A percentile compares a stretch with the other conserved stretches of the same genome.
phyloP scores from a whole-genome alignment of 2,797 vertebrate species.

The Bradypus variegatus region DNA sequence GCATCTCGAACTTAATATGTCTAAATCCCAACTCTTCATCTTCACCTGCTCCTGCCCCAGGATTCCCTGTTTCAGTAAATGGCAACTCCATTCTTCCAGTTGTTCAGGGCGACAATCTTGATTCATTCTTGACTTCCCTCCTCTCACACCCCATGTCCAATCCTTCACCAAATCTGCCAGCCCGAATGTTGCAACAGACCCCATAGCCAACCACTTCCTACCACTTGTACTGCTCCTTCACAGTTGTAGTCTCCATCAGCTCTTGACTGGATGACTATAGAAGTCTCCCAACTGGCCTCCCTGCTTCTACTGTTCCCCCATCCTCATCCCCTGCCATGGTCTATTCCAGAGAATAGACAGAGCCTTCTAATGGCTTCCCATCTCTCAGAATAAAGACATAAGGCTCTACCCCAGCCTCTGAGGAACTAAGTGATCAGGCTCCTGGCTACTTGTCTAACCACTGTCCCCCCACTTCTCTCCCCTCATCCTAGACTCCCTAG shows the following conservation, averaged over 20 bases:
- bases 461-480: not conserved
- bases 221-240: not conserved
- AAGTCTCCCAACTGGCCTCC: not conserved
- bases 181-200: not conserved
- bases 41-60: not conserved
- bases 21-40: not conserved
- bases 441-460: not conserved
- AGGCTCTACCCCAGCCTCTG: not conserved
- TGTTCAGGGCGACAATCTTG: not conserved
- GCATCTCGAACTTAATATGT: not conserved
- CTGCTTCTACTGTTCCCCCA: not conserved
- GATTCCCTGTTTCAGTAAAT: not conserved
- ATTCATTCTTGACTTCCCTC: not conserved
- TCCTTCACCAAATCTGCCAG: not conserved
- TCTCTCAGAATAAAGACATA: not conserved
- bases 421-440: not conserved
- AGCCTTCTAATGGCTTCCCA: not conserved
- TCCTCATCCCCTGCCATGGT: accelerated
- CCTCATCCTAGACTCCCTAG: not conserved
- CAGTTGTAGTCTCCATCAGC: not conserved
- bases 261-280: not conserved
- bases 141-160: not conserved
- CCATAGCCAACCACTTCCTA: not conserved
- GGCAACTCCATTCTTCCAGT: not conserved
- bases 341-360: not conserved